Conservation (phyloP, 2,797 vertebrate genomes). For the Ctenosaura bakeri region DNA sequence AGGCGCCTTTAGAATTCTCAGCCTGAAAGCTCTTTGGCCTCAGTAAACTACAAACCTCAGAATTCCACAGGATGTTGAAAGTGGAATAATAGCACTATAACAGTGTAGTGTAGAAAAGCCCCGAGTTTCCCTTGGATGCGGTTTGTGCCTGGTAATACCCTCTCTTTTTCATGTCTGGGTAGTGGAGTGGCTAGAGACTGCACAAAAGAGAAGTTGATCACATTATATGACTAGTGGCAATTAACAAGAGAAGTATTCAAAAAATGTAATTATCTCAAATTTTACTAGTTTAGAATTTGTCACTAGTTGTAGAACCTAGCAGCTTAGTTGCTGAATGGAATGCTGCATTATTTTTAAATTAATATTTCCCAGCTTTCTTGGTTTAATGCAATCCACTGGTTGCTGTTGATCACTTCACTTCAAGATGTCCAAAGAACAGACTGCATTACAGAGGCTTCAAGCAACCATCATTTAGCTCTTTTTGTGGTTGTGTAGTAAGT, state of each 20-base stretch:
- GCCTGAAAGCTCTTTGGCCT: too few relatives aligned
- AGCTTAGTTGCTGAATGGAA: neutral
- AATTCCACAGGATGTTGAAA: too few relatives aligned
- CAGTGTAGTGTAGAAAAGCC: too few relatives aligned
- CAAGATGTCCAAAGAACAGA: neutral
- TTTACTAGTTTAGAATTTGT: neutral
- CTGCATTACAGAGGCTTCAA: neutral
- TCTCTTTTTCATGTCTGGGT: neutral
- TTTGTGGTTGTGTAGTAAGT: too few relatives aligned
- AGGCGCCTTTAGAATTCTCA: too few relatives aligned
- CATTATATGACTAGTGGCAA: neutral
- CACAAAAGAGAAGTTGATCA: neutral
- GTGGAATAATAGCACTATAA: too few relatives aligned
- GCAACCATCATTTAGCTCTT: neutral
- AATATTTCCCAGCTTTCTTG: too few relatives aligned
- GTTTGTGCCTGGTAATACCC: neutral
- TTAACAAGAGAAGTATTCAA: neutral
- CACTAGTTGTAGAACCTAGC: neutral
- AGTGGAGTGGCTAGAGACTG: neutral
- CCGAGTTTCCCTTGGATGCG: too few relatives aligned
- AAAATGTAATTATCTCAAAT: neutral
- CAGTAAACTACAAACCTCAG: too few relatives aligned
- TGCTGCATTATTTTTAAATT: neutral
- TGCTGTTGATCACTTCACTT: neutral
- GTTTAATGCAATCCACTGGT: neutral